Base-by-base conservation (phyloP, 1,140 invertebrate genomes). In the Leptopilina clavipes region DNA sequence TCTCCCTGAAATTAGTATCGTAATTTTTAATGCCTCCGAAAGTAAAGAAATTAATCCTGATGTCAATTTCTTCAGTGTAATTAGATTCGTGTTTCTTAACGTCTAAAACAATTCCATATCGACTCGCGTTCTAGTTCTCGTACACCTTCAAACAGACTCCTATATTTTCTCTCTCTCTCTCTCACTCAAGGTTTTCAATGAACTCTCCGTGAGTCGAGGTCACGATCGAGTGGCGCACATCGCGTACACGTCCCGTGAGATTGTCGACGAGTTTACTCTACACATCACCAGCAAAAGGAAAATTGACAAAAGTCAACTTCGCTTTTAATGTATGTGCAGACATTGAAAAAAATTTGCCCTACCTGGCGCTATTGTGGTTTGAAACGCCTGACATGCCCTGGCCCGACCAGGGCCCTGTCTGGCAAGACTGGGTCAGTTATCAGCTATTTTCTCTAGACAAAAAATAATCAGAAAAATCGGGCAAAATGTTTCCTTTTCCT, bases 181-280 rank as follows among this genome's bases (percentile, higher is more conserved):
- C 25, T 31, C 25, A 3, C 56, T 22, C 59, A 65, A 65, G 59
- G 59, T 31, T 65, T 65, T 65, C 59, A 65, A 65, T 65, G 59
- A 65, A 65, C 59, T 31, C 59, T n/a, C 25, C 22, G 56, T 22
- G 5, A n/a, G 11, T 65, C 59, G 59, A 31, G 59, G 59, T 65
- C 59, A 65, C 19, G 59, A 65, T 65, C 59, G 59, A 31, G 59
- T 40, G 25, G 37, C 12, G 22, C 19, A 65, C 12, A 59, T 59
- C 56, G 56, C 22, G 37, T 40, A 40, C 37, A 31, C 5, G 59
- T 65, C 22, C 59, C 59, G 14, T 65, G 59, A 11, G 59, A 31
- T 59, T 59, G 45, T n/a, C n/a, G 45, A 48, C 8, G 25, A 2
- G 25, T 31, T 5, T 31, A 31, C 25, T 31, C 1, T 31, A 31